A percentile compares a stretch with the other conserved stretches of the same genome.
Evolutionary conservation across 1,140 invertebrate genomes (phyloP).

Genomic region (Zophobas morio): DNA sequence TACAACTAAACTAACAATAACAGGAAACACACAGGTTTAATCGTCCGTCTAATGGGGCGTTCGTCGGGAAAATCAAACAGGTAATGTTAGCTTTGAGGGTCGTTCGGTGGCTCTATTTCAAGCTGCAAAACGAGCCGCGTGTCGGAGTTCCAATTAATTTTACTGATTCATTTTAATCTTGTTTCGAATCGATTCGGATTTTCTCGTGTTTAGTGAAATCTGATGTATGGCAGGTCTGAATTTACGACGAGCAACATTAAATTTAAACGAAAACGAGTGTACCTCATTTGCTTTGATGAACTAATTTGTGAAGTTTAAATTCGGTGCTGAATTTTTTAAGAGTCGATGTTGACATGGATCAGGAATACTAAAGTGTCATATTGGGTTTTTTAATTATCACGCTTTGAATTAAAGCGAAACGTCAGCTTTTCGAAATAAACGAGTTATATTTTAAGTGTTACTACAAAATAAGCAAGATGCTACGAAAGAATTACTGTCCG

Average conservation of each 20-base stretch:
- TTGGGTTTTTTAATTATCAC: too few species aligned
- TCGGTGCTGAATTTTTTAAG: too few species aligned
- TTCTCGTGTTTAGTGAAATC: conserved; percentile 28
- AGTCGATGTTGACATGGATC: too few species aligned
- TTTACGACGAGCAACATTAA: not conserved
- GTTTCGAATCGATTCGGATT: conserved; percentile 28
- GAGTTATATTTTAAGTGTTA: too few species aligned
- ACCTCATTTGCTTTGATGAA: too few species aligned
- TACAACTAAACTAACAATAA: conserved; percentile 36
- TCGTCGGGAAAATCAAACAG: conserved; percentile 30
- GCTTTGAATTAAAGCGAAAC: too few species aligned
- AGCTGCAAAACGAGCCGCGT: not conserved
- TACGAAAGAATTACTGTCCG: too few species aligned
- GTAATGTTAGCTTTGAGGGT: conserved; percentile 41
- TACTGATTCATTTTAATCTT: conserved; percentile 30
- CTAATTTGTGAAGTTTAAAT: too few species aligned
- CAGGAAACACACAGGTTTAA: conserved; percentile 31
- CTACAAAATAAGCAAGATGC: too few species aligned
- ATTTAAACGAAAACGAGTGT: too few species aligned
- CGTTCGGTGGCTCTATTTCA: conserved; percentile 22
- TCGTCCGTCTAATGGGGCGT: conserved; percentile 31
- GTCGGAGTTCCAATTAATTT: conserved; percentile 32
- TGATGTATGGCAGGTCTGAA: conserved; percentile 5
- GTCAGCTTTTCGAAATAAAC: too few species aligned
- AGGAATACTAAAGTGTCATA: too few species aligned